Evolutionary conservation across 1,140 invertebrate genomes (phyloP).

Genomic region (Orchesella cincta): DNA sequence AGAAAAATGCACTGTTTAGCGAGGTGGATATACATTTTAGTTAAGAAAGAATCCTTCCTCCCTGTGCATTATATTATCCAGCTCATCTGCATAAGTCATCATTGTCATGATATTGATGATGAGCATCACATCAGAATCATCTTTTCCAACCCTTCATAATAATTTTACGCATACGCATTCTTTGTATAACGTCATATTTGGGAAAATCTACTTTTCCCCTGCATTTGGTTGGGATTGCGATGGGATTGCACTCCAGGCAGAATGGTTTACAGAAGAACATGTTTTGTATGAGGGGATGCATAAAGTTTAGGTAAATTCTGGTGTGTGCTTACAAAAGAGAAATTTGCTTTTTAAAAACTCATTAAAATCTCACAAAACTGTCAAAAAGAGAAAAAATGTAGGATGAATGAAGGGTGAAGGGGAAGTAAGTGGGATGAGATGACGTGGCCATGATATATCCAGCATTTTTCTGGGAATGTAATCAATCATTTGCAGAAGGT

Average conservation of each 20-base stretch:
- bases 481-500: conserved; percentile 25
- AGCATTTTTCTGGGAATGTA: conserved; percentile 11
- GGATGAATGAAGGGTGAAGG: not conserved
- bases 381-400: not conserved
- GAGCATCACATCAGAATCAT: not conserved
- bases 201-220: not conserved
- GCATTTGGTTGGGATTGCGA: not conserved
- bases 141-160: not conserved
- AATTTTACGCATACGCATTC: not conserved
- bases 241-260: not conserved
- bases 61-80: too few species aligned
- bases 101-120: not conserved
- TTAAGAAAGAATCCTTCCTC: too few species aligned
- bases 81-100: not conserved
- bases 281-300: too few species aligned
- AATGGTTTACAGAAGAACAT: not conserved
- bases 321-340: conserved; percentile 8
- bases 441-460: not conserved
- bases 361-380: conserved; percentile 30
- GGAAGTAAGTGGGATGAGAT: not conserved
- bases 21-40: too few species aligned
- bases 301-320: too few species aligned
- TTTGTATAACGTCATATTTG: not conserved
- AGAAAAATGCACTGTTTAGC: too few species aligned
- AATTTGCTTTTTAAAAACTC: conserved; percentile 19